Evolutionary conservation across 2,888 invertebrate species (phyloP), one percentile per base, ranked within the genome.

Genomic region (Lasioglossum marginatum): DNA sequence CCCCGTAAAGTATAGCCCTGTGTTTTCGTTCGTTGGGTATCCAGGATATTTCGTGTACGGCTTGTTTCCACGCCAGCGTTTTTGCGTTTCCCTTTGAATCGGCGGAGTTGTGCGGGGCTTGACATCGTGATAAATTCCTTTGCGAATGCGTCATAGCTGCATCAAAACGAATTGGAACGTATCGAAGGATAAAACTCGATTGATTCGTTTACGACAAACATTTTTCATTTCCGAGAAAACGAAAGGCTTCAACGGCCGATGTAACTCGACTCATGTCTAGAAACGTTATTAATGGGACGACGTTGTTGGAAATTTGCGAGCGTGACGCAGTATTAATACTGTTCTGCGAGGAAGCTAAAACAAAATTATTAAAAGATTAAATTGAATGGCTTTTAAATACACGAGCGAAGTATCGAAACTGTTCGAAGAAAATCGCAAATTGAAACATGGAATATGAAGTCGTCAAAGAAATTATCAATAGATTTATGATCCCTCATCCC

Each of bases 121-220:
- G 34, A 68, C 48, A 52, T 78, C 79, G 48, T 77, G 89, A 88
- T 88, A 87, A 85, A 85, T 89, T 79, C 37, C 63, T 31, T n/a
- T 40, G 57, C 66, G 66, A 83, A 83, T 40, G 70, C 37, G 12
- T 68, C 34, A 4, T 23, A 4, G 34, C 68, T 10, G 10, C 19
- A 34, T 2, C 66, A 2, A 19, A 66, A 34, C 34, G 63, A 31
- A 63, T 63, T 4, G 5, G 16, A 6, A 31, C 31, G 31, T 16
- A 31, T 31, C 27, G 31, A 14, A 16, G 31, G 31, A 63, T 16
- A 31, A 63, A 63, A 16, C 63, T 19, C 63, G 63, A 63, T 63
- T 2, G 31, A 63, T 63, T 31, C 63, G 31, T 31, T 31, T 31
- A 31, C 31, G 63, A 63, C 6, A 6, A 63, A 63, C 31, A 31